A percentile compares a stretch with the other conserved stretches of the same genome.
Evolutionary conservation across 2,113 vertebrate species (phyloP).

Genomic region (Anoura caudifer): DNA sequence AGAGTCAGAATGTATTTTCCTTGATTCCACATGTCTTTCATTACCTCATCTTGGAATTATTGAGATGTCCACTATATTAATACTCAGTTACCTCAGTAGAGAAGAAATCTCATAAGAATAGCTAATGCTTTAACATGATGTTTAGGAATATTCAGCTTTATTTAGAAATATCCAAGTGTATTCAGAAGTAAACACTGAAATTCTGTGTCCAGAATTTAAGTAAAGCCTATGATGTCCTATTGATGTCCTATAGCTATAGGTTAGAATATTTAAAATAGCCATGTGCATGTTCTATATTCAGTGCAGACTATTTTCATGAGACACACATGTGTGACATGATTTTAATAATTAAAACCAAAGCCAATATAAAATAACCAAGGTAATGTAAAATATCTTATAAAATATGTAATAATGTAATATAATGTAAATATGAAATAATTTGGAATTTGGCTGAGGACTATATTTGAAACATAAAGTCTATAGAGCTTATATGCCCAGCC

Average conservation of each 20-base stretch:
- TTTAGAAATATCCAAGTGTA: constrained; percentile 15
- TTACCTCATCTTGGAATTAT: background rate
- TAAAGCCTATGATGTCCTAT: background rate
- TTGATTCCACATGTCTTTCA: background rate
- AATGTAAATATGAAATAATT: background rate
- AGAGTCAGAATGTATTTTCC: background rate
- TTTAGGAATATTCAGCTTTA: background rate
- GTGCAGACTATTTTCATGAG: background rate
- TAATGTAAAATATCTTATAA: background rate
- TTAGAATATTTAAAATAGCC: background rate
- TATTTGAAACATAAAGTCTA: background rate
- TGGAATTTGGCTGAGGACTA: background rate
- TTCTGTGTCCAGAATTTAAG: constrained; percentile 21
- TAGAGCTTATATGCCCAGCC: background rate
- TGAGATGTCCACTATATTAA: background rate
- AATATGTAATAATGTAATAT: background rate
- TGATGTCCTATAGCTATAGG: background rate
- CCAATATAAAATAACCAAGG: background rate
- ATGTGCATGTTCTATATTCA: background rate
- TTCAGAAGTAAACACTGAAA: background rate
- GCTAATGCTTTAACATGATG: background rate
- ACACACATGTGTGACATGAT: background rate
- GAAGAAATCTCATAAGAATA: background rate
- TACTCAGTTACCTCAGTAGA: background rate
- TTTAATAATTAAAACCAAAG: background rate